A percentile compares a stretch with the other conserved stretches of the same genome.
These are phyloP conservation scores for Lasioglossum villosulum DNA, from an alignment of 2,888 invertebrate species.

Conservation along the genomic window DNA sequence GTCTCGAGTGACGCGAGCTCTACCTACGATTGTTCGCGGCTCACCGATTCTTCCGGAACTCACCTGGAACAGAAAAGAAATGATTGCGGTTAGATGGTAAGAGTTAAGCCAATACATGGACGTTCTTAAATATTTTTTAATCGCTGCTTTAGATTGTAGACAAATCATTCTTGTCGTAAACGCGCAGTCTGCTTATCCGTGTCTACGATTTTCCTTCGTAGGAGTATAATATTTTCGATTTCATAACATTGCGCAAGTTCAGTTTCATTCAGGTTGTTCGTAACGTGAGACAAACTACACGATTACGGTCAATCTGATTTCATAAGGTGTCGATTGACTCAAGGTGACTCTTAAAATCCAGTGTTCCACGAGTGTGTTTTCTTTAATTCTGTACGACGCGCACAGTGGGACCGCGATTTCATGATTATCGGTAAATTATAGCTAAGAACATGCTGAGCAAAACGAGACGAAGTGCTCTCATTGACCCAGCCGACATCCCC, in stretches of 20 bases:
- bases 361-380: neutral
- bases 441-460: neutral
- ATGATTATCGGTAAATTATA: no score
- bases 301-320: neutral
- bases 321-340: neutral
- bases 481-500: neutral
- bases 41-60: neutral
- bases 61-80: constrained; percentile 38
- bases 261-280: neutral
- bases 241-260: neutral
- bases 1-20: neutral
- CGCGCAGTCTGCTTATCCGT: neutral
- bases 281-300: neutral
- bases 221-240: neutral
- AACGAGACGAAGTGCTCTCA: neutral
- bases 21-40: neutral
- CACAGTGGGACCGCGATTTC: no score
- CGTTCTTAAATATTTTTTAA: no score
- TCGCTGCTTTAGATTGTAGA: no score
- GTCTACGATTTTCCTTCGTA: neutral
- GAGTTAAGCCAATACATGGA: no score
- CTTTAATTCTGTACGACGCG: no score
- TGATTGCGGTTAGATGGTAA: neutral
- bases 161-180: neutral
- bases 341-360: neutral